These are phyloP conservation scores for Zapus hudsonius DNA, from an alignment of 2,113 vertebrate genomes.

Conservation along the genomic window DNA sequence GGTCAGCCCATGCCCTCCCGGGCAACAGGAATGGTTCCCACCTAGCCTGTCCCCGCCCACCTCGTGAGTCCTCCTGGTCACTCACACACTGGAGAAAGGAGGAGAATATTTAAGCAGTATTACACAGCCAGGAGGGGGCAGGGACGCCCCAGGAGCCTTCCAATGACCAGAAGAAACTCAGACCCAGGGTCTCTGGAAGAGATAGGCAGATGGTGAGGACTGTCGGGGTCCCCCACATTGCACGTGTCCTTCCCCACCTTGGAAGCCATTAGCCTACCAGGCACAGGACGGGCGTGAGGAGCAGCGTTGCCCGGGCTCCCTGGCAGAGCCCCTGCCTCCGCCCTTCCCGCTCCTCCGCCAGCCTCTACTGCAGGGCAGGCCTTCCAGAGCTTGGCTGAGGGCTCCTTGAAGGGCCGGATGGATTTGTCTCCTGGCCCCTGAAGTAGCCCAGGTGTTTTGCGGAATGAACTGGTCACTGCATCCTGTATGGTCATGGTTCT, in stretches of 20 bases:
- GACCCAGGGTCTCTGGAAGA: not conserved
- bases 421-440: slow-evolving; percentile 34
- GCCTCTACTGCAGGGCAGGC: slow-evolving; percentile 35
- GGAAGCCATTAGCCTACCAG: not conserved
- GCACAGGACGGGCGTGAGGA: not conserved
- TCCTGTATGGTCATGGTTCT: slow-evolving; percentile 63
- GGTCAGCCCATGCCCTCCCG: not conserved
- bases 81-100: not conserved
- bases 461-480: slow-evolving; percentile 69
- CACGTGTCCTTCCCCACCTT: slow-evolving; percentile 33
- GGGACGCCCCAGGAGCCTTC: not conserved
- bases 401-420: not conserved
- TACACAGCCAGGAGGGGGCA: not conserved
- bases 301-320: too few species aligned
- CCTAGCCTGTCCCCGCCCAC: not conserved
- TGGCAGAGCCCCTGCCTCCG: not conserved
- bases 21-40: not conserved
- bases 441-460: slow-evolving; percentile 48
- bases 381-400: slow-evolving; percentile 34
- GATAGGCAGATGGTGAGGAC: not conserved
- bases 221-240: slow-evolving; percentile 48
- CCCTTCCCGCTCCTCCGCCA: not conserved
- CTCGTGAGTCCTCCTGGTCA: not conserved
- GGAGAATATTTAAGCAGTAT: slow-evolving; percentile 14
- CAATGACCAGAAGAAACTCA: not conserved